These are phyloP conservation scores for Colistium nudipinnis DNA, from an alignment of 2,113 vertebrate genomes.

Conservation along the genomic window DNA sequence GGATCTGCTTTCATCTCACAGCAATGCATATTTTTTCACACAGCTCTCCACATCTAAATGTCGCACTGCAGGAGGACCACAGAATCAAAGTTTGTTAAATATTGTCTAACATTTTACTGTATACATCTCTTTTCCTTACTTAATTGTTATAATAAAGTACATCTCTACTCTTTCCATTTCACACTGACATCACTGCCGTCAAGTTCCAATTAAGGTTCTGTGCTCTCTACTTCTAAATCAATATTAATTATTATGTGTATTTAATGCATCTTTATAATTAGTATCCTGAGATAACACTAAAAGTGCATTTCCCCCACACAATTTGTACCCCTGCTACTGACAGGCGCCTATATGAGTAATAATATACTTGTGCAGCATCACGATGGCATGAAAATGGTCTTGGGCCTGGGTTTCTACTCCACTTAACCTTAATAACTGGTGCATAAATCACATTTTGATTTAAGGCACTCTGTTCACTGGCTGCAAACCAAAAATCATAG, in stretches of 20 bases:
- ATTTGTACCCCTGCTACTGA: too few relatives aligned
- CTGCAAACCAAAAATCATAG: not conserved
- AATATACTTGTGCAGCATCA: not conserved
- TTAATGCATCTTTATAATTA: not conserved
- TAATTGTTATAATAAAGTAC: too few relatives aligned
- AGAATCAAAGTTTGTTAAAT: not conserved
- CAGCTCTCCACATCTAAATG: not conserved
- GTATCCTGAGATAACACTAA: not conserved
- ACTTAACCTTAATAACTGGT: not conserved
- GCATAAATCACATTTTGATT: not conserved
- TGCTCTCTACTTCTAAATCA: too few relatives aligned
- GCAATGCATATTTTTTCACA: conserved; percentile 7
- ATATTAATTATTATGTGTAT: too few relatives aligned
- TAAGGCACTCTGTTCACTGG: not conserved
- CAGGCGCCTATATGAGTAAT: too few relatives aligned
- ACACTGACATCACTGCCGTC: too few relatives aligned
- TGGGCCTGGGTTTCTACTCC: not conserved
- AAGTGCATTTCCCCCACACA: not conserved
- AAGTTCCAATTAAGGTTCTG: too few relatives aligned
- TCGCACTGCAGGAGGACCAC: not conserved
- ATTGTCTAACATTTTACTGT: not conserved
- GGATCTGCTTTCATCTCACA: conserved; percentile 55
- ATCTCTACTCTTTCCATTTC: not conserved
- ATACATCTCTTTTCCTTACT: not conserved
- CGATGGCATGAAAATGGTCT: not conserved